These are phyloP conservation scores for Epinephelus moara DNA, from an alignment of 2,113 vertebrate genomes.

Conservation along the genomic window DNA sequence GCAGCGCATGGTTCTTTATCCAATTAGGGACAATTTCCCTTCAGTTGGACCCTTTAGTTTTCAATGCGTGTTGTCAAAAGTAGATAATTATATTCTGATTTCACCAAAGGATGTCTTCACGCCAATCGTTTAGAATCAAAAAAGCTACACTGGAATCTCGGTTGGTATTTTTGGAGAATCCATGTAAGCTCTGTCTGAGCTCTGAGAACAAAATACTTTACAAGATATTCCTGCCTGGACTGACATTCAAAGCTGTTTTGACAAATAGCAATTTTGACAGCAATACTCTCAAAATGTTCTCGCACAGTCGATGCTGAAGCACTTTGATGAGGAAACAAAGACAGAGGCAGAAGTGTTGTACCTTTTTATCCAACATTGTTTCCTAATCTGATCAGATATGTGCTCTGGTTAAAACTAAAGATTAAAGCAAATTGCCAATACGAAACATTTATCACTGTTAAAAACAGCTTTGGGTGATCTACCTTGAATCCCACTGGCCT, in stretches of 20 bases:
- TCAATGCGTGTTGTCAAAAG: constrained; percentile 50
- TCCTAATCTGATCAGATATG: neutral
- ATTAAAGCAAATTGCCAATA: neutral
- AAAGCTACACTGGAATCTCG: constrained; percentile 2
- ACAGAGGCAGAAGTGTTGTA: neutral
- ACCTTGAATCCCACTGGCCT: neutral
- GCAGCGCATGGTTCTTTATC: constrained; percentile 53
- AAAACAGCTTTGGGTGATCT: neutral
- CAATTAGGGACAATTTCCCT: constrained; percentile 58
- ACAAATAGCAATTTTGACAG: constrained; percentile 32
- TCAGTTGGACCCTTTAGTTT: constrained; percentile 27
- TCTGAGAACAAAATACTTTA: constrained; percentile 47
- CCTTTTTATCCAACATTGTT: neutral
- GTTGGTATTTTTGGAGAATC: constrained; percentile 20
- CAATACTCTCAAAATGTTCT: neutral
- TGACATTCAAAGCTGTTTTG: constrained; percentile 33
- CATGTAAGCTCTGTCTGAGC: constrained; percentile 31
- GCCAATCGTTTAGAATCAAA: constrained; percentile 31
- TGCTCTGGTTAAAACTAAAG: neutral
- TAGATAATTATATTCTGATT: constrained; percentile 48
- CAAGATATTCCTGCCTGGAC: constrained; percentile 7
- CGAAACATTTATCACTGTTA: neutral
- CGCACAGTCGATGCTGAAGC: neutral
- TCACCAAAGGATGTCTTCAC: constrained; percentile 22
- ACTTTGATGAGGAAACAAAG: constrained; percentile 11